Evolutionary conservation across 2,888 invertebrate species (phyloP).

Genomic region (Lysandra bellargus): DNA sequence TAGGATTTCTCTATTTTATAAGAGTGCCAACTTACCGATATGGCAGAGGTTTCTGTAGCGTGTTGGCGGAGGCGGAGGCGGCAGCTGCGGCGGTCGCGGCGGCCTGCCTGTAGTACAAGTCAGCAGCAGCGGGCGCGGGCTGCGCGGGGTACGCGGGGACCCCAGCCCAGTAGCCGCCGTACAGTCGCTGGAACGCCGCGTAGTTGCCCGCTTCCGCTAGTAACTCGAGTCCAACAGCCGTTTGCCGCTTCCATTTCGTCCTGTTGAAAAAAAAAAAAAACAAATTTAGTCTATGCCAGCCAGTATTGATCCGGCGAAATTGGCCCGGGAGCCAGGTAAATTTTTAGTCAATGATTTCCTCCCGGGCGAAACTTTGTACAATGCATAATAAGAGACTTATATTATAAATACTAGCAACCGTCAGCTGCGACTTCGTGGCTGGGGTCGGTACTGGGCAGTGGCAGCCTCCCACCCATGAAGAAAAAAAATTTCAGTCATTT

Average conservation of each 20-base stretch:
- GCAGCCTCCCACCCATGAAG: too few relatives aligned
- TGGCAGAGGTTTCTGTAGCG: conserved; percentile 93
- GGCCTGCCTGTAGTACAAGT: conserved; percentile 91
- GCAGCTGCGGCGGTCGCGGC: conserved; percentile 86
- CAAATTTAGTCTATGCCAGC: background rate
- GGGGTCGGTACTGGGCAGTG: too few relatives aligned
- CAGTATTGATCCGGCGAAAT: background rate
- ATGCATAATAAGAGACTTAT: too few relatives aligned
- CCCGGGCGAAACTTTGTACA: too few relatives aligned
- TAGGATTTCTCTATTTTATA: background rate
- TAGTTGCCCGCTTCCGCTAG: conserved; percentile 98
- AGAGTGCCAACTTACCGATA: conserved; percentile 76
- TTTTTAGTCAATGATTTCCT: too few relatives aligned
- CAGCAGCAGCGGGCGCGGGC: conserved; percentile 85
- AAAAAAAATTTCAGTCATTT: too few relatives aligned
- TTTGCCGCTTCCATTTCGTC: conserved; percentile 99
- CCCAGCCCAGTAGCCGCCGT: conserved; percentile 88
- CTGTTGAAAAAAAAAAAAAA: conserved; percentile 68
- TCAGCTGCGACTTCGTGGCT: too few relatives aligned
- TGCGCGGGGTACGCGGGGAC: conserved; percentile 85
- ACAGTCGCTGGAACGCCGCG: conserved; percentile 98
- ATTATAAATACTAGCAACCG: too few relatives aligned
- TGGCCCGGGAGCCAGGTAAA: too few relatives aligned
- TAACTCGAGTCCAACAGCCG: conserved; percentile 97
- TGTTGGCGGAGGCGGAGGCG: conserved; percentile 82